A percentile compares a stretch with the other conserved stretches of the same genome.
These are phyloP conservation scores for Mesochorus sp. DNA, from an alignment of 2,888 invertebrate species.

Conservation along the genomic window DNA sequence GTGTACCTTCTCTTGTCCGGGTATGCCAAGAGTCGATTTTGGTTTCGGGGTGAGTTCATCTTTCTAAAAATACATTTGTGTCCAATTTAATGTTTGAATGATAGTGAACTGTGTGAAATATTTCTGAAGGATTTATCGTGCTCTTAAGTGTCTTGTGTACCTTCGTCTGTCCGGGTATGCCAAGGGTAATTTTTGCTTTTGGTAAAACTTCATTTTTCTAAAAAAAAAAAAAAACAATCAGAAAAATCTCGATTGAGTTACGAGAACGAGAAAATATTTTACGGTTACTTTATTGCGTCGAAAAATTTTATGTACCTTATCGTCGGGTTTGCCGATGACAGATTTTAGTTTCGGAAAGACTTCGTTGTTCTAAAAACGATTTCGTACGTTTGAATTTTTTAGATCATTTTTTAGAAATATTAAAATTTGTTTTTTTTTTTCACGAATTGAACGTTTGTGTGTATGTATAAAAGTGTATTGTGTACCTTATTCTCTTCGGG, in stretches of 20 bases:
- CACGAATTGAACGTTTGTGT: neutral
- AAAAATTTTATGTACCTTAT: constrained; percentile 52
- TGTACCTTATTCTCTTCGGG: constrained; percentile 69
- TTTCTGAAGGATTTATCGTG: neutral
- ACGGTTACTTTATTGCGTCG: neutral
- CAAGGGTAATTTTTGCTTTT: constrained; percentile 69
- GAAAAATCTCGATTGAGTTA: constrained; percentile 25
- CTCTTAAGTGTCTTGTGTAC: constrained; percentile 63
- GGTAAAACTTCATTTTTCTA: constrained; percentile 66
- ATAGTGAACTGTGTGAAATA: constrained; percentile 25
- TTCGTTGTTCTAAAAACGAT: constrained; percentile 61
- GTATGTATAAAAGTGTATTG: constrained; percentile 4
- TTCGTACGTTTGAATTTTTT: neutral
- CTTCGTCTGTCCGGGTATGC: constrained; percentile 69
- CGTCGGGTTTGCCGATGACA: constrained; percentile 65
- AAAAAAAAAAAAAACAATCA: too few species aligned
- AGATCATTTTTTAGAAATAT: too few species aligned
- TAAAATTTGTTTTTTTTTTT: neutral
- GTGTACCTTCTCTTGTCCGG: constrained; percentile 69
- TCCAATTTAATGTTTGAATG: neutral
- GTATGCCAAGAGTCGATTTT: constrained; percentile 65
- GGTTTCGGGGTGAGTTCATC: constrained; percentile 58
- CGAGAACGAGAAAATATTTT: neutral
- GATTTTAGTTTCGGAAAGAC: constrained; percentile 61
- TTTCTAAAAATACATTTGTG: constrained; percentile 61